Evolutionary conservation across 2,113 vertebrate genomes (phyloP).

Genomic region (Equus przewalskii): DNA sequence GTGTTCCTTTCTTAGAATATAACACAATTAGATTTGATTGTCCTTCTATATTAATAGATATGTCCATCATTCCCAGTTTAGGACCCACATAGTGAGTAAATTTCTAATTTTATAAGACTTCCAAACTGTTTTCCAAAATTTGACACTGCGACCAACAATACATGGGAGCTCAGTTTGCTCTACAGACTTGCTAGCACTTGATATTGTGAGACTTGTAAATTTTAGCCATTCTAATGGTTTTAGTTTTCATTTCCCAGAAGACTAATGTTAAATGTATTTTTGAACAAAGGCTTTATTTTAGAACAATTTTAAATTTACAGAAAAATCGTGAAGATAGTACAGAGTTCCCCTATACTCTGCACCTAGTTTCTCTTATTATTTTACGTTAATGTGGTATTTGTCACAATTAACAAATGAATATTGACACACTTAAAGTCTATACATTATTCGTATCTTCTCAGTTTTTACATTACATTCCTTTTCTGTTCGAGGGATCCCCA

Average conservation of each 20-base stretch:
- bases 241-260: not conserved
- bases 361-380: not conserved
- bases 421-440: not conserved
- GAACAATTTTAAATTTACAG: not conserved
- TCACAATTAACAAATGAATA: not conserved
- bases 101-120: not conserved
- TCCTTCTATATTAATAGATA: not conserved
- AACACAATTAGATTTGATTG: not conserved
- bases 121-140: not conserved
- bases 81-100: not conserved
- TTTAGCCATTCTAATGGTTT: not conserved
- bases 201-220: not conserved
- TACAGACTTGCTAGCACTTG: not conserved
- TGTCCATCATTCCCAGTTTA: not conserved
- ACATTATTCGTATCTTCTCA: not conserved
- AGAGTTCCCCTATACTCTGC: not conserved
- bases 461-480: not conserved
- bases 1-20: slow-evolving; percentile 6
- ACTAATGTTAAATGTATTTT: not conserved
- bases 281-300: not conserved
- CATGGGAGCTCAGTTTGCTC: not conserved
- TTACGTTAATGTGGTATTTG: not conserved
- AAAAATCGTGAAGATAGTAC: not conserved
- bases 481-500: not conserved
- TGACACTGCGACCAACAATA: too few species aligned